Percentiles rank a stretch among this genome's conserved stretches.
Evolutionary conservation across 2,113 vertebrate genomes (phyloP).

Genomic region (Oxygymnocypris stewartii): DNA sequence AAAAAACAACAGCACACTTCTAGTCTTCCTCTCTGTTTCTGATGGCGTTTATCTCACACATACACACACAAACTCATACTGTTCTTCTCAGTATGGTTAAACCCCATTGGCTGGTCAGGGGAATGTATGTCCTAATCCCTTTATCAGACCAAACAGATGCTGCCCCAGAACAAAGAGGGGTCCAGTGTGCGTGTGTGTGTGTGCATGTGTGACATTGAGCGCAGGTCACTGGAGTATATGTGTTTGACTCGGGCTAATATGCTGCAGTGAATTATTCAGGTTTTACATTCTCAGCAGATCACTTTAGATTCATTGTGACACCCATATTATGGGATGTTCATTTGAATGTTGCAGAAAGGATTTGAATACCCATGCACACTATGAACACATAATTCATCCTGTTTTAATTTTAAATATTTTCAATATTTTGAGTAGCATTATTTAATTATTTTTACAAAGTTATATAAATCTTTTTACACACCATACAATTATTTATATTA

Average conservation of each 20-base stretch:
- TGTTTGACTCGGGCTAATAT: conserved; percentile 31
- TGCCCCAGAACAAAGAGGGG: conserved; percentile 52
- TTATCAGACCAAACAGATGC: conserved; percentile 60
- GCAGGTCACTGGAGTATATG: conserved; percentile 39
- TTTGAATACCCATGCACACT: neutral
- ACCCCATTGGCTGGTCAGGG: conserved; percentile 40
- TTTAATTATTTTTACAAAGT: neutral
- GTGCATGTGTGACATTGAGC: conserved; percentile 38
- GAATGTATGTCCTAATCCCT: conserved; percentile 56
- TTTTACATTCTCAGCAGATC: conserved; percentile 34
- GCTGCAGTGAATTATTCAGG: conserved; percentile 30
- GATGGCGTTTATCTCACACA: neutral
- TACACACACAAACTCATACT: neutral
- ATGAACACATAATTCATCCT: neutral
- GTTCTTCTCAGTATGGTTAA: conserved; percentile 22
- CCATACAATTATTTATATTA: neutral
- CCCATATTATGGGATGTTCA: conserved; percentile 16
- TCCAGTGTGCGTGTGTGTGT: conserved; percentile 44
- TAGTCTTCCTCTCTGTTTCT: neutral
- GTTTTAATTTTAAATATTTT: neutral
- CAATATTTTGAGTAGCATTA: neutral
- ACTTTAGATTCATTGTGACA: conserved; percentile 33
- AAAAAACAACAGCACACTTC: conserved; percentile 7
- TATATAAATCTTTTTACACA: neutral
- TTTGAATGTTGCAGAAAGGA: neutral